Conservation (phyloP, 2,797 vertebrate species). For the Danio kyathit region DNA sequence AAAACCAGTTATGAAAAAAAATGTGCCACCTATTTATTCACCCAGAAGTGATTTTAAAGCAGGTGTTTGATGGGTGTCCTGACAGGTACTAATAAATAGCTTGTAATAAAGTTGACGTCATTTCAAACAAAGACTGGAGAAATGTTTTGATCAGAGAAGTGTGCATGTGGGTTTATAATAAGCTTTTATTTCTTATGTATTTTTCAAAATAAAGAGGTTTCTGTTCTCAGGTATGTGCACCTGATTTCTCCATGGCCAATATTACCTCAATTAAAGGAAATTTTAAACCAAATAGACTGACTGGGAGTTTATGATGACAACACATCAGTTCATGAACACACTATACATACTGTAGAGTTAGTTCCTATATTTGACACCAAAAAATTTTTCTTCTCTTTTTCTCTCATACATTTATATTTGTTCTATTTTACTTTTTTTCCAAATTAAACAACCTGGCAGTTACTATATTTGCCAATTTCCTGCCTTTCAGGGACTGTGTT, state of each 20-base stretch:
- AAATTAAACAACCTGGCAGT: too few species aligned
- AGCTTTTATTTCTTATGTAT: constrained; percentile 5
- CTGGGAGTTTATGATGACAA: constrained; percentile 24
- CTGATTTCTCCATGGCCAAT: constrained; percentile 62
- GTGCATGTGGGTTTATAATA: background rate
- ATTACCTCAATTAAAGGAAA: constrained; percentile 70
- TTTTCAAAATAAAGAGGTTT: constrained; percentile 54
- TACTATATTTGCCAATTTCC: too few species aligned
- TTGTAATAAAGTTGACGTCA: constrained; percentile 50
- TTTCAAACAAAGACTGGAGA: constrained; percentile 37
- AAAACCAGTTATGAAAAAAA: constrained; percentile 52
- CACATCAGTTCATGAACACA: background rate
- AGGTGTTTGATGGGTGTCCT: constrained; percentile 62
- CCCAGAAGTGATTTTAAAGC: constrained; percentile 52
- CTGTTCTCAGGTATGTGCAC: constrained; percentile 46
- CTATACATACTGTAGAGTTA: background rate
- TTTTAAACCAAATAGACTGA: constrained; percentile 57
- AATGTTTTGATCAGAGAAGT: constrained; percentile 38
- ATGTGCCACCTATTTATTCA: constrained; percentile 63
- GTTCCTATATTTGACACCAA: background rate
- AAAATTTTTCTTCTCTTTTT: background rate
- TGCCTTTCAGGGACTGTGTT: too few species aligned
- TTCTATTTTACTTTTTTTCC: too few species aligned
- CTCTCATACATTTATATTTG: too few species aligned
- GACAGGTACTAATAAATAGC: constrained; percentile 38